Conservation (phyloP, 2,888 invertebrate species). For the Neoaliturus tenellus region DNA sequence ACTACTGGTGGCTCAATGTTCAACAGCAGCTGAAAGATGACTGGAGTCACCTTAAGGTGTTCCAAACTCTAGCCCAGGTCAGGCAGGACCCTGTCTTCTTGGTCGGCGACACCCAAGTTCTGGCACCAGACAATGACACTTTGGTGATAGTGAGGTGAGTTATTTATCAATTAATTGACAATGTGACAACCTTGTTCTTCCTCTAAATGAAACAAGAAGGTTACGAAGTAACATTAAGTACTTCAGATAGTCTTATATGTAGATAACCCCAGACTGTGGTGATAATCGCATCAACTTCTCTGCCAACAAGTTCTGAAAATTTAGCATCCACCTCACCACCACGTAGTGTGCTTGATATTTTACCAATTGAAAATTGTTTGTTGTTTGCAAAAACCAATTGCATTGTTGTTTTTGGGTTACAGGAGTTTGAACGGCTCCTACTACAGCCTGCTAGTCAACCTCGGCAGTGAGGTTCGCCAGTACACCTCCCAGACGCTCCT, state of each 20-base stretch:
- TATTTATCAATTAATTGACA: no score
- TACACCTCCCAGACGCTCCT: not conserved
- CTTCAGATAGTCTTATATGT: no score
- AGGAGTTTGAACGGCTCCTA: not conserved
- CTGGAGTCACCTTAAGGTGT: constrained; percentile 63
- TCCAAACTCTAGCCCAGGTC: constrained; percentile 60
- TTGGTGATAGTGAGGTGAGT: constrained; percentile 62
- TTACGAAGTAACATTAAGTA: no score
- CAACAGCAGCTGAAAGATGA: constrained; percentile 47
- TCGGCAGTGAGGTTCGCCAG: constrained; percentile 71
- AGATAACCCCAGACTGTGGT: no score
- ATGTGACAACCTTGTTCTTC: no score
- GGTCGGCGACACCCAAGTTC: constrained; percentile 16
- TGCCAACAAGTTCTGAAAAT: not conserved
- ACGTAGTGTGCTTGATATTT: no score
- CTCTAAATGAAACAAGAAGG: no score
- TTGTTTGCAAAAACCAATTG: not conserved
- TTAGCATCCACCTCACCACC: not conserved
- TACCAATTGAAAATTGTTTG: no score
- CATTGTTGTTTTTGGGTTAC: not conserved
- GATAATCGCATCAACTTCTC: no score
- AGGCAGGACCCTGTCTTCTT: constrained; percentile 72
- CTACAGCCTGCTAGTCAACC: constrained; percentile 75
- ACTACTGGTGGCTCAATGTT: constrained; percentile 74
- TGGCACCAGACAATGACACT: constrained; percentile 55